Percentiles rank a stretch among this genome's conserved stretches.
Conservation (phyloP, 2,113 vertebrate species). For the Carollia perspicillata region DNA sequence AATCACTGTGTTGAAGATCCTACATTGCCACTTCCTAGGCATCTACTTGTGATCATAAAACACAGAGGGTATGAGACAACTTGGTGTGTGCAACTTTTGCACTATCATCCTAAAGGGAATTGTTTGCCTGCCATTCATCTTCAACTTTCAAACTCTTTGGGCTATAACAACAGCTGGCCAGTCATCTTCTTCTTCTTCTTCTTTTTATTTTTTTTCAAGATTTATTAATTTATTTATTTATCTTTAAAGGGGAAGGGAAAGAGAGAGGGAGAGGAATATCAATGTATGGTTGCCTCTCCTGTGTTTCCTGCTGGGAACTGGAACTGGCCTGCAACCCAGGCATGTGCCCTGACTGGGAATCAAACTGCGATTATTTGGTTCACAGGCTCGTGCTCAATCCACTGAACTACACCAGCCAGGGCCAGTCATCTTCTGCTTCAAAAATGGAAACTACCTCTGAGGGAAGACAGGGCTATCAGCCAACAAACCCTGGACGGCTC, state of each 20-base stretch:
- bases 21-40: background rate
- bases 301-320: no score
- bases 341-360: no score
- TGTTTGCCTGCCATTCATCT: background rate
- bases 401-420: no score
- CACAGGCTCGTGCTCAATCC: no score
- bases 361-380: no score
- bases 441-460: background rate
- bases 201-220: no score
- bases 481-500: background rate
- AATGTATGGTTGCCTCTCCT: no score
- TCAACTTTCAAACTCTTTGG: background rate
- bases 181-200: no score
- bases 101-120: background rate
- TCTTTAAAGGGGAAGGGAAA: no score
- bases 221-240: no score
- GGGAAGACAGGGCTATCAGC: background rate
- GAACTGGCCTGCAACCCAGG: no score
- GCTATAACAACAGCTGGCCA: background rate
- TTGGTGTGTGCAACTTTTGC: background rate
- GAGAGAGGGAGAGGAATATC: no score
- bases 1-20: background rate
- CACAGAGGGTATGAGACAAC: background rate
- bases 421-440: background rate
- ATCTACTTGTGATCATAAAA: background rate